These are phyloP conservation scores for Melanocharis versteri DNA, from an alignment of 2,113 vertebrate genomes.

Conservation along the genomic window DNA sequence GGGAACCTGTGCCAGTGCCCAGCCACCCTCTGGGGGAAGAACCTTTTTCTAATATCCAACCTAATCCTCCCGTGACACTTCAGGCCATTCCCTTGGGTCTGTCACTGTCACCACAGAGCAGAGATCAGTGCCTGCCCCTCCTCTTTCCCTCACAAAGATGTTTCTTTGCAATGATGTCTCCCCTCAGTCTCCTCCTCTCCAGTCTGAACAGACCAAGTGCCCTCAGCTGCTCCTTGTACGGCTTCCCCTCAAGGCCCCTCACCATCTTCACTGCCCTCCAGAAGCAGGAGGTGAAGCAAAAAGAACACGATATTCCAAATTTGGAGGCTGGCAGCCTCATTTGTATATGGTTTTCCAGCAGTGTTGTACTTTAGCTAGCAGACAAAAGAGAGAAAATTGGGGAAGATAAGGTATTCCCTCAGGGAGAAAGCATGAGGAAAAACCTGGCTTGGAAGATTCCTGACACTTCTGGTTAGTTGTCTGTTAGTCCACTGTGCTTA, in stretches of 20 bases:
- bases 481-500: background rate
- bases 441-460: background rate
- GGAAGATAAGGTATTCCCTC: background rate
- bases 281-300: background rate
- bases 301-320: background rate
- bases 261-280: background rate
- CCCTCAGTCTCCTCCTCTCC: background rate
- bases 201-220: background rate
- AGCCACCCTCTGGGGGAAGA: background rate
- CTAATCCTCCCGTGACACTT: background rate
- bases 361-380: background rate
- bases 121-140: background rate
- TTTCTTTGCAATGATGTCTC: background rate
- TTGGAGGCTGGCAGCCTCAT: background rate
- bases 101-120: background rate
- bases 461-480: background rate
- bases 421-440: background rate
- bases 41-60: background rate
- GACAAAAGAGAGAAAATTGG: background rate
- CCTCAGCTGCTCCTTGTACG: background rate
- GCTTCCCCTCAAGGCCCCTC: background rate
- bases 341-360: background rate
- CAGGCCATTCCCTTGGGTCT: background rate
- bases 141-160: background rate
- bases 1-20: background rate